Evolutionary conservation across 2,113 vertebrate species (phyloP), one percentile per base, ranked within the genome.

Genomic region (Uria aalge): DNA sequence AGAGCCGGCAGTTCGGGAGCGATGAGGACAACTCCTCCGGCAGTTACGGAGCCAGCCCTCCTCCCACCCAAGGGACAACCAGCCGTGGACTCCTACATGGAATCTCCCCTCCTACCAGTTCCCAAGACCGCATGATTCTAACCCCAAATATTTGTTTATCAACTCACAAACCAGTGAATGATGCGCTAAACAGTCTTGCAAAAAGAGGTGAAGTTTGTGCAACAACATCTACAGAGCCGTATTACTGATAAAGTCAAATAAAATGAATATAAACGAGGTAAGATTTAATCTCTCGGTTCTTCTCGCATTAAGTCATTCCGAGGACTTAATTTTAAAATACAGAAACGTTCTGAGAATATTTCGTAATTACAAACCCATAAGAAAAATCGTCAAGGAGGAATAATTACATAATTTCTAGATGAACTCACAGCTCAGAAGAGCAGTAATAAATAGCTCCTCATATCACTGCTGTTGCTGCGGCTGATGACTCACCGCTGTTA

Each of bases 341-440:
- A 67, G 84, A 96, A 96, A 94, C 32, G 92, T 53, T 96, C 90
- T 24, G 92, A 74, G 94, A 94, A 87, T 94, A 93, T 97, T 98
- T 97, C 92, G 88, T 94, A 98, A 98, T 98, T 98, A 98, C 90
- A 97, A 98, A 97, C 93, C 97, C 97, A 95, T 97, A 95, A 97
- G 96, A 97, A 95, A 96, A 97, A 82, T 19, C 96, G 98, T 97
- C 97, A 97, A 97, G 97, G 97, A 98, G 98, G 98, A 98, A 98
- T 97, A 98, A 98, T 98, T 98, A 97, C 91, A 97, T 98, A 97
- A 98, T 97, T 98, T 97, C 93, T 89, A 59, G 96, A 75, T 74
- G 96, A 97, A 96, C 96, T 97, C 91, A 69, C 89, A 88, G 93
- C 95, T 96, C 52, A 82, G 94, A 94, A 88, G 90, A 96, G 95